Evolutionary conservation across 2,797 vertebrate genomes (phyloP), one percentile per base, ranked within the genome.

Genomic region (Catostomus latipinnis): DNA sequence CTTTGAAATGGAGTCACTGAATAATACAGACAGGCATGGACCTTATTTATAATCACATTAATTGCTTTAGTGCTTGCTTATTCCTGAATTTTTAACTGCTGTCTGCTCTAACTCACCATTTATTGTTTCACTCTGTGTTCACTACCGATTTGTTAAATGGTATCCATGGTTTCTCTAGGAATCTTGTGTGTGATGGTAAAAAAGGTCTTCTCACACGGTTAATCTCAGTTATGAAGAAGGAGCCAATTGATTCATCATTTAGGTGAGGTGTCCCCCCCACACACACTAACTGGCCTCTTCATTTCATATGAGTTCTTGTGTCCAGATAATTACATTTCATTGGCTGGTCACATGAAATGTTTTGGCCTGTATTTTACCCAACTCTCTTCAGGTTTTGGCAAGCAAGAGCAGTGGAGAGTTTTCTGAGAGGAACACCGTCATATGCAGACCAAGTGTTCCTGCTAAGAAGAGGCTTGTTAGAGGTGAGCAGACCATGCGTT

Each of bases 371-470:
- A 8, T 57, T 8, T 14, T 14, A 10, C 10, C 1, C 62, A 60
- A 73, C 22, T 78, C 12, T 8, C 16, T 78, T 6, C 84, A 99
- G 98, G 88, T 99, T 99, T 91, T 99, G 98, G 98, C 98, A 99
- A 88, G 98, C 98, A 0, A 96, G 98, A 80, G 98, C 98, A 0
- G 98, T 99, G 84, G 98, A 99, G 91, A 99, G 98, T 89, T 99
- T 99, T 84, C 93, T 99, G 76, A 92, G 98, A 89, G 98, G 98
- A 87, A 96, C 96, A 86, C 99, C 98, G 16, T 99, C 98, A 69
- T 99, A 99, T 86, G 98, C 98, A 81, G 98, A 99, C 89, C 98
- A 99, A 93, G 97, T 99, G 94, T 99, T 99, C 88, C 94, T 99
- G 85, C 90, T 99, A 62, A 99, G 98, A 89, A 95, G 97, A 83